Conservation (phyloP, 2,797 vertebrate species). For the Thaleichthys pacificus region DNA sequence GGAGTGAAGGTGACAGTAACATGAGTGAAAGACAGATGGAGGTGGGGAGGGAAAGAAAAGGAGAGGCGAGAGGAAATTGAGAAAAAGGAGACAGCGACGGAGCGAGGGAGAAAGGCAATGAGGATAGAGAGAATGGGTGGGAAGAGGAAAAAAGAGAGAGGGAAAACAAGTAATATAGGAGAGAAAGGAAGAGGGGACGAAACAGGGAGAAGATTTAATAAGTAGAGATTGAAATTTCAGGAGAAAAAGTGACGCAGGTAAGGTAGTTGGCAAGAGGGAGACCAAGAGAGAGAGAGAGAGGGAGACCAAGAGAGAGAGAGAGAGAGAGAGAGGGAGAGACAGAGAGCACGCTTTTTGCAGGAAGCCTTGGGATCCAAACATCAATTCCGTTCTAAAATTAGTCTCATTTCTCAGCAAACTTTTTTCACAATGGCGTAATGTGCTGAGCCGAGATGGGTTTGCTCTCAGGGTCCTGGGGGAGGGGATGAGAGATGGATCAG, state of each 20-base stretch:
- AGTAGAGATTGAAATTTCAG: neutral
- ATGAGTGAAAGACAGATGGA: too few relatives aligned
- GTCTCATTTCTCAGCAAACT: constrained; percentile 73
- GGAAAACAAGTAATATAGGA: too few relatives aligned
- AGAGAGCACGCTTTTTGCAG: neutral
- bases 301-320: neutral
- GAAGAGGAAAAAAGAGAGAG: neutral
- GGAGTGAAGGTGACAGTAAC: too few relatives aligned
- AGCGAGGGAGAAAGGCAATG: too few relatives aligned
- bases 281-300: neutral
- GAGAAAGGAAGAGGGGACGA: neutral
- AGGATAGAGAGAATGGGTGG: neutral
- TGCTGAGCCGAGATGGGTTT: constrained; percentile 22
- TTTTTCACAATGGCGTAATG: constrained; percentile 63
- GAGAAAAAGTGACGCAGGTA: neutral
- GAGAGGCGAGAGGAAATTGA: neutral
- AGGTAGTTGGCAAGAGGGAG: neutral
- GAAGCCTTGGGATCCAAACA: constrained; percentile 55
- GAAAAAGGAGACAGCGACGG: neutral
- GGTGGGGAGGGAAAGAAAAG: neutral
- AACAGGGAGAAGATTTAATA: neutral
- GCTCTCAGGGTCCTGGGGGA: constrained; percentile 26
- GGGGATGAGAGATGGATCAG: constrained; percentile 35
- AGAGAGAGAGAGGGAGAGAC: neutral
- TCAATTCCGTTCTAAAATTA: constrained; percentile 71